Evolutionary conservation across 1,140 invertebrate species (phyloP).

Genomic region (Trichomalopsis sarcophagae): DNA sequence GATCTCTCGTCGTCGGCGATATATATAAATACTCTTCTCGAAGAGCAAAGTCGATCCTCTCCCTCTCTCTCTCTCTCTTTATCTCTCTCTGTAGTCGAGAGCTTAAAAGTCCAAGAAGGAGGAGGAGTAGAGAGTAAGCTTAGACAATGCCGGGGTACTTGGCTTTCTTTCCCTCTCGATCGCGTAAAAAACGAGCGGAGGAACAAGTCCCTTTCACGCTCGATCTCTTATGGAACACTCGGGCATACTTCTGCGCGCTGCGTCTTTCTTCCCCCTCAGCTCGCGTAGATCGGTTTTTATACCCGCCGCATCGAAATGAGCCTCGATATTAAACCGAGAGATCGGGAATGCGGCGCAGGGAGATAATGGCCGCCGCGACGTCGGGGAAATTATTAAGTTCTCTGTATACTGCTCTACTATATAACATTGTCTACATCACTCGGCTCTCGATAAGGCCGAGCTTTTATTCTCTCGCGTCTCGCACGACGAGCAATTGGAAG

Average conservation of each 20-base stretch:
- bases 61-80: no score
- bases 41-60: no score
- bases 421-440: no score
- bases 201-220: not conserved
- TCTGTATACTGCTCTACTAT: no score
- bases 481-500: not conserved
- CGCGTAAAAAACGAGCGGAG: not conserved
- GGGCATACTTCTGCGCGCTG: slow-evolving; percentile 13
- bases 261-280: slow-evolving; percentile 42
- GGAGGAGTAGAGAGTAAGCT: not conserved
- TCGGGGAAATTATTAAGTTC: not conserved
- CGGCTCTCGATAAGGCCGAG: not conserved
- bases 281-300: not conserved
- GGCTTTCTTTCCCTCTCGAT: not conserved
- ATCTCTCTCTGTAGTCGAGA: not conserved
- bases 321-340: not conserved
- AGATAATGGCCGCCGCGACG: not conserved
- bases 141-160: not conserved
- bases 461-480: not conserved
- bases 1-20: no score
- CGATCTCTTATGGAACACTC: slow-evolving; percentile 37
- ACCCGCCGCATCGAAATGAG: not conserved
- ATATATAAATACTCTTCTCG: not conserved
- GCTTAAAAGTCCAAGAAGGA: not conserved
- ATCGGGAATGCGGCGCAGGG: not conserved